A percentile compares a stretch with the other conserved stretches of the same genome.
These are phyloP conservation scores for Hydropsyche betteni DNA, from an alignment of 2,888 invertebrate genomes.

Conservation along the genomic window DNA sequence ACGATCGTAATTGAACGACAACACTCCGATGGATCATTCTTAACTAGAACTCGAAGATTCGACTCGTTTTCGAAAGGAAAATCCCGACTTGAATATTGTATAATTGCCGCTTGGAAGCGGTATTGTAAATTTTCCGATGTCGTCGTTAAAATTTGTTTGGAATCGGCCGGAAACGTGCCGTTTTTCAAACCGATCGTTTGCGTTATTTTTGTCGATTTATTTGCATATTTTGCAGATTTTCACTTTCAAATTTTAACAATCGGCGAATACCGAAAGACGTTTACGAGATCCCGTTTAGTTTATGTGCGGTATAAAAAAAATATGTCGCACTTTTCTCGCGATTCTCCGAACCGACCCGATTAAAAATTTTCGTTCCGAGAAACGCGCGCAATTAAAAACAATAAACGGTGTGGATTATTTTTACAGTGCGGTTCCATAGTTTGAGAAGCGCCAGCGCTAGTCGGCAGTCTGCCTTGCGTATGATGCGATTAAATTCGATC, in stretches of 20 bases:
- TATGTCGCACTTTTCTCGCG: no score
- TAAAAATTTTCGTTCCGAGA: no score
- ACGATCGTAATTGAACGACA: no score
- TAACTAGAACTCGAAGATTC: not conserved
- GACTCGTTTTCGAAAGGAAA: not conserved
- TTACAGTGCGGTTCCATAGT: not conserved
- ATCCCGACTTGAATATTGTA: not conserved
- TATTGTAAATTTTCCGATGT: slow-evolving; percentile 12
- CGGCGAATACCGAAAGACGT: not conserved
- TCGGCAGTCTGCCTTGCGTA: not conserved
- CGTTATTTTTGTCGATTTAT: no score
- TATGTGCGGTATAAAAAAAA: no score
- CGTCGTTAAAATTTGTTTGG: slow-evolving; percentile 7
- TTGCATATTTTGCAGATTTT: no score
- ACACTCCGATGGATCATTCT: no score
- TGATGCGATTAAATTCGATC: slow-evolving; percentile 29
- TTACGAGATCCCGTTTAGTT: not conserved
- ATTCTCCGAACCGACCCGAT: no score
- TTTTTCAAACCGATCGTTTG: slow-evolving; percentile 4
- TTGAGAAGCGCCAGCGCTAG: slow-evolving; percentile 7
- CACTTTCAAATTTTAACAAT: not conserved
- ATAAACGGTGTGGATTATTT: not conserved
- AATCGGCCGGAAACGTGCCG: slow-evolving; percentile 17
- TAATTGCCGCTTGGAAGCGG: not conserved
- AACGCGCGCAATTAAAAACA: no score